Evolutionary conservation across 1,140 invertebrate genomes (phyloP), one percentile per base, ranked within the genome.

Genomic region (Melitaea cinxia): DNA sequence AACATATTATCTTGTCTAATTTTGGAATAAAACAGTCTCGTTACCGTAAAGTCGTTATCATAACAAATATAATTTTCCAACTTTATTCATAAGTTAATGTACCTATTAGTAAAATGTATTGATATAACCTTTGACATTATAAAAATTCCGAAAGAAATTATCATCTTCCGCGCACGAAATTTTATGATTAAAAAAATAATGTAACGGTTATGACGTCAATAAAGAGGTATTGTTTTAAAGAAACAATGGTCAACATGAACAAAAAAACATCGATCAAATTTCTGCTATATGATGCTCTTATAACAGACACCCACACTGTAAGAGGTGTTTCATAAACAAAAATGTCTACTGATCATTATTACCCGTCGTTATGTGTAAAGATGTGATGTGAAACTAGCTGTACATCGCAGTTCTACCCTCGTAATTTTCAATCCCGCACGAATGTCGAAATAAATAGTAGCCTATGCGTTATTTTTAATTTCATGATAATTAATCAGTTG

Each of bases 291-390:
- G 65, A 64, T 55, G 47, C 54, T 68, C 33, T 21, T 28, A 70
- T 61, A 57, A 35, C 61, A 56, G 79, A 81, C 80, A 59, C 33
- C 67, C 77, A 78, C n/a, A 82, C 67, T 15, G 42, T 1, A 42
- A 42, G 35, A 42, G 17, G 47, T 80, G 77, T 80, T 78, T 78
- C 64, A 73, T 75, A 81, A 84, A 82, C 77, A 83, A 10, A 19
- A n/a, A n/a, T n/a, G n/a, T 33, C 6, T 33, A 33, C 3, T 33
- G 30, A 33, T 7, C 7, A 28, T n/a, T n/a, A n/a, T n/a, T n/a
- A n/a, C n/a, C n/a, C n/a, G n/a, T n/a, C n/a, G n/a, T n/a, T n/a
- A n/a, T n/a, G n/a, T n/a, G n/a, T n/a, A n/a, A n/a, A n/a, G n/a
- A n/a, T n/a, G n/a, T n/a, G n/a, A n/a, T n/a, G n/a, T n/a, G n/a